Base-by-base conservation (phyloP, 2,113 vertebrate genomes). In the Neodon shergylaensis region DNA sequence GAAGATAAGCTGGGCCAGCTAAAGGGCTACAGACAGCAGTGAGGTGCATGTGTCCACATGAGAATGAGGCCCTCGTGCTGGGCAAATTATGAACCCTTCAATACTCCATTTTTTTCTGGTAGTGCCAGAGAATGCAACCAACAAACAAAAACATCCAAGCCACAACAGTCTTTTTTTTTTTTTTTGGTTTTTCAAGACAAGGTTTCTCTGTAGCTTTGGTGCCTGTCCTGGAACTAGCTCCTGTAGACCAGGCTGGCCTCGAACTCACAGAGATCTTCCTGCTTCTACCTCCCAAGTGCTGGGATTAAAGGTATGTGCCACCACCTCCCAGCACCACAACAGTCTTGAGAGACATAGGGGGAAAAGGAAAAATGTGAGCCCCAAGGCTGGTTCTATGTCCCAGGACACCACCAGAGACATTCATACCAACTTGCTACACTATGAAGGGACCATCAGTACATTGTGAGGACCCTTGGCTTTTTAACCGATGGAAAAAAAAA, bases 41-140 rank as follows among this genome's bases (percentile, higher is more conserved):
- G 92, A 13, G 3, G 39, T 7, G 4, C 0, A 0, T 11, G 6
- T 12, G 52, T 19, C 17, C 28, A 47, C 22, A 12, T 11, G 22
- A 5, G 3, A 0, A 8, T 42, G 7, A 31, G 2, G 3, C 16
- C 1, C 0, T 1, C 0, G 5, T 5, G 8, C 16, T 3, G 31
- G 22, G 44, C 12, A 1, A 17, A 52, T 44, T 10, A 4, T 0
- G 19, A n/a, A 33, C 3, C 6, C n/a, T 39, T 63, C 11, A 26
- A 26, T 3, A 44, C 42, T 66, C n/a, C 11, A 28, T 14, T 33
- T 58, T 22, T 33, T 58, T 58, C 17, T 5, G 19, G 68, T 52
- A 47, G 72, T 21, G 44, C 36, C 33, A 65, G 42, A 22, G 44
- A 47, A 87, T 33, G 33, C 47, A 52, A 74, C 83, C 10, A 5